Base-by-base conservation (phyloP, 2,113 vertebrate species). In the Scomber japonicus region DNA sequence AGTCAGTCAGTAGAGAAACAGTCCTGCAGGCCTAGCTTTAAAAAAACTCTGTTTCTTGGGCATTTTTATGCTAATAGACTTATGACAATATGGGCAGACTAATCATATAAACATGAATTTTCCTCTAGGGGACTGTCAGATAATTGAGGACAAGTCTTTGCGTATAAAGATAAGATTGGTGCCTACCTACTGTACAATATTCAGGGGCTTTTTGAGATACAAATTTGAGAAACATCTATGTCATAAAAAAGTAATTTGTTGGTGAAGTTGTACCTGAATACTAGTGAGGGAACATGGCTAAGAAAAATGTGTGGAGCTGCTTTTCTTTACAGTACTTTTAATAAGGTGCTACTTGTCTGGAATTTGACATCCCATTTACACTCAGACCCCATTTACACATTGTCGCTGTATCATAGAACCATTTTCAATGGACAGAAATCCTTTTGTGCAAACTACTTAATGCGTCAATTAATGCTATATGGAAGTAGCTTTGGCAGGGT, bases 1-100 rank as follows among this genome's bases (percentile, higher is more conserved):
- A 86, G 82, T 54, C 67, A 83, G 63, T 44, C 65, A 75, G 62
- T 64, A 45, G n/a, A 15, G 69, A 71, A 78, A 74, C 50, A 72
- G 19, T 61, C 81, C 83, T 40, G 45, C 61, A 88, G 86, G 68
- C 85, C 60, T 17, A 49, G 57, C 31, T 56, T 78, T 14, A 56
- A 81, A 55, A 55, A 48, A 73, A 17, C 48, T 66, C 30, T 79
- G 69, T 79, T 74, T 69, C 31, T 79, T 56, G 54, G 51, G 45
- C 27, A 35, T 46, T 66, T 83, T 63, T 63, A 81, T 79, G 49
- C 78, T 83, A 51, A 80, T 76, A 46, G 61, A 54, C 62, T 71
- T 24, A 11, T 57, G 65, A 78, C 71, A 83, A 27, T 49, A 64
- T 48, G 54, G 14, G 24, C 53, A 50, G 31, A n/a, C 30, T 79